Percentiles rank a stretch among this genome's conserved stretches.
Evolutionary conservation across 64 coral and sea anemone genomes (phyloP).

Genomic region (Trachythela sp.): DNA sequence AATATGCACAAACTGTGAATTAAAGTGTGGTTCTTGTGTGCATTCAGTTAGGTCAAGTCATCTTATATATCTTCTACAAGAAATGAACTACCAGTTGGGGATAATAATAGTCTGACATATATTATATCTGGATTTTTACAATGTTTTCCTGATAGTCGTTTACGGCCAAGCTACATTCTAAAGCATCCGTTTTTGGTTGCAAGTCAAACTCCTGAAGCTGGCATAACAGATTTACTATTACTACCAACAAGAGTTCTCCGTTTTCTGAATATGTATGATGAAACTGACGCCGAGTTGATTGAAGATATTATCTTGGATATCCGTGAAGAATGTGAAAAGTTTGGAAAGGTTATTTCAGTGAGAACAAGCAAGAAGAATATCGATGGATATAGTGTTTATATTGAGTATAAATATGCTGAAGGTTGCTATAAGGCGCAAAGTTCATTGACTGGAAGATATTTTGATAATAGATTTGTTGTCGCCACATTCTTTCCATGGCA

Average conservation of each 20-base stretch:
- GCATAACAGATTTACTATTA: constrained; percentile 49
- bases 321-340: constrained; percentile 43
- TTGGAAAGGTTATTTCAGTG: constrained; percentile 37
- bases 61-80: too few relatives aligned
- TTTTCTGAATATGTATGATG: constrained; percentile 40
- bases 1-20: too few relatives aligned
- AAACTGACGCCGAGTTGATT: not conserved
- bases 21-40: too few relatives aligned
- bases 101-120: not conserved
- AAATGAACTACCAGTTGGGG: too few relatives aligned
- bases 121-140: constrained; percentile 42
- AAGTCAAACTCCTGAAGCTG: not conserved
- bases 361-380: not conserved
- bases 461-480: constrained; percentile 35
- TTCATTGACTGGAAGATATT: constrained; percentile 34
- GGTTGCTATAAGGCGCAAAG: constrained; percentile 41
- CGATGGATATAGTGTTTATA: constrained; percentile 30
- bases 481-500: constrained; percentile 36
- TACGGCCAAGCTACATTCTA: constrained; percentile 23
- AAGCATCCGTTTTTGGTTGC: constrained; percentile 33
- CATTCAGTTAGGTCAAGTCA: too few relatives aligned
- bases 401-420: constrained; percentile 44
- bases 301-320: constrained; percentile 43
- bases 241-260: constrained; percentile 50
- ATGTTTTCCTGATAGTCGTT: constrained; percentile 31